These are phyloP conservation scores for Clarias macrocephalus DNA, from an alignment of 2,113 vertebrate genomes.

Conservation along the genomic window DNA sequence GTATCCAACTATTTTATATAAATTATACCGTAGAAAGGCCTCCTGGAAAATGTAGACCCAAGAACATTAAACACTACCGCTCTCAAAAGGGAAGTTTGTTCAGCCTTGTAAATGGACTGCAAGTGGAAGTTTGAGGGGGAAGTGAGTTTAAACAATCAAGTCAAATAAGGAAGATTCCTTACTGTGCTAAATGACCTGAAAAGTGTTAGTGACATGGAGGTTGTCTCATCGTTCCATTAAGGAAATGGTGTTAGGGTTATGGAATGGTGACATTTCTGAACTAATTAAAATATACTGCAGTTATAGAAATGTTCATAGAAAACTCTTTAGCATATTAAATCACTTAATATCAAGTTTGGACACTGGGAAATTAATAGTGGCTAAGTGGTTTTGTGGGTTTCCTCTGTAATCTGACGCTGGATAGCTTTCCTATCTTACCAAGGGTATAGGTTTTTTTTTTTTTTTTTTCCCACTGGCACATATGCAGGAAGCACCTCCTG, in stretches of 20 bases:
- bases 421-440: neutral
- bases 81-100: constrained; percentile 39
- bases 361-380: neutral
- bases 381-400: neutral
- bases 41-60: constrained; percentile 8
- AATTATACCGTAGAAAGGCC: neutral
- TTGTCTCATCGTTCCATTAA: constrained; percentile 25
- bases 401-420: neutral
- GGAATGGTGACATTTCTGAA: neutral
- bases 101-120: constrained; percentile 20
- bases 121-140: constrained; percentile 39
- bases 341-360: neutral
- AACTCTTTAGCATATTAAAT: neutral
- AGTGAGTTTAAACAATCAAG: constrained; percentile 41
- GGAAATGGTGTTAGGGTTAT: neutral
- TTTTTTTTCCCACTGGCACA: too few relatives aligned
- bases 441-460: neutral
- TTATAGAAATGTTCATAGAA: neutral
- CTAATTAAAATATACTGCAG: neutral
- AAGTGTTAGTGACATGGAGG: constrained; percentile 1
- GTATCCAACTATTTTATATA: neutral
- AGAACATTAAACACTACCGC: constrained; percentile 14
- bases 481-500: neutral
- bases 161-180: constrained; percentile 44
- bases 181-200: constrained; percentile 35